Percentiles rank a stretch among this genome's conserved stretches.
Evolutionary conservation across 2,113 vertebrate genomes (phyloP).

Genomic region (Antennarius striatus): DNA sequence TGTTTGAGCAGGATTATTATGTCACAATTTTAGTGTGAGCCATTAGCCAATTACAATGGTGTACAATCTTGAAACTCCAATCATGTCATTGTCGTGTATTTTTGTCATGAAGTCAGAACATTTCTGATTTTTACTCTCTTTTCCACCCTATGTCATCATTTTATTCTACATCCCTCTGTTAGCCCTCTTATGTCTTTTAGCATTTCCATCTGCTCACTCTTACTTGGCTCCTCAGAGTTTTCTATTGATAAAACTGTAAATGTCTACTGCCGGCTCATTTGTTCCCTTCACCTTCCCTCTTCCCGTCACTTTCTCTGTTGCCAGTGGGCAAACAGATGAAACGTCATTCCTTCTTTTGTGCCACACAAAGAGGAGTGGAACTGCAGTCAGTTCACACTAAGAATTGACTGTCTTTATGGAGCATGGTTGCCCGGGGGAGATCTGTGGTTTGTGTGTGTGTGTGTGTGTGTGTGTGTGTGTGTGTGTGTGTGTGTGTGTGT

Average conservation of each 20-base stretch:
- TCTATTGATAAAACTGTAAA: constrained; percentile 39
- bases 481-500: too few relatives aligned
- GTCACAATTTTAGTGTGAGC: too few relatives aligned
- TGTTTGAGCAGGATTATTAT: too few relatives aligned
- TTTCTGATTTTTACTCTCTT: not conserved
- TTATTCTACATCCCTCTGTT: not conserved
- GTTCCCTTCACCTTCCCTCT: constrained; percentile 38
- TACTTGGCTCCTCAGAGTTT: constrained; percentile 29
- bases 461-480: not conserved
- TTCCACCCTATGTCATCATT: not conserved
- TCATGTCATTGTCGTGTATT: not conserved
- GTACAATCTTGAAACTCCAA: too few relatives aligned
- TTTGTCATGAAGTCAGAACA: constrained; percentile 1
- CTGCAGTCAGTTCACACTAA: constrained; percentile 58
- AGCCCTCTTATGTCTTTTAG: not conserved
- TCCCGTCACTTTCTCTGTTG: constrained; percentile 15
- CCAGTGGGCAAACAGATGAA: constrained; percentile 51
- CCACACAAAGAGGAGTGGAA: constrained; percentile 54
- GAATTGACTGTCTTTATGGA: constrained; percentile 65
- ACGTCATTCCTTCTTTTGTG: constrained; percentile 57
- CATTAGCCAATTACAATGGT: too few relatives aligned
- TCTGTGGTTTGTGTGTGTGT: constrained; percentile 8
- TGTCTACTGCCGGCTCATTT: constrained; percentile 41
- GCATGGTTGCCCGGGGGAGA: constrained; percentile 47
- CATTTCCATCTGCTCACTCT: constrained; percentile 15